Conservation (phyloP, 2,113 vertebrate genomes). For the Zosterops pallidus region DNA sequence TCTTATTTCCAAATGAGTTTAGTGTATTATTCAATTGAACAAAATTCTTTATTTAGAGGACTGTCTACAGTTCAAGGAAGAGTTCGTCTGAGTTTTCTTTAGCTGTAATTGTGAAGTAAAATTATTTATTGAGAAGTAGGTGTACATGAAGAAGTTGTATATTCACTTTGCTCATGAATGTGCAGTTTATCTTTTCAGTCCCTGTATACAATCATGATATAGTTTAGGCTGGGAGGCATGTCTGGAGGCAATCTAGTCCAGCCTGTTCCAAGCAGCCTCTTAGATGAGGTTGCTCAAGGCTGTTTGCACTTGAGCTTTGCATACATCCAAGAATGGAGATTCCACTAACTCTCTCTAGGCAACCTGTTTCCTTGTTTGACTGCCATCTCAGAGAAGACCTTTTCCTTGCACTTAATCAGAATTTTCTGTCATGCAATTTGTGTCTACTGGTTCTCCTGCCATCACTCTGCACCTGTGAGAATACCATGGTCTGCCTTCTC, state of each 20-base stretch:
- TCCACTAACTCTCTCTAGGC: neutral
- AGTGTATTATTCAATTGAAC: neutral
- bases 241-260: neutral
- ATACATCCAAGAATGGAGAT: neutral
- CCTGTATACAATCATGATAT: neutral
- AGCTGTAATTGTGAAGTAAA: neutral
- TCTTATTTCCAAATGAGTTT: neutral
- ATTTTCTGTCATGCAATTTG: neutral
- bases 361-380: neutral
- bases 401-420: neutral
- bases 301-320: neutral
- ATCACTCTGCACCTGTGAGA: neutral
- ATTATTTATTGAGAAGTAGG: neutral
- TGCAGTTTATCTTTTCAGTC: neutral
- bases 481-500: neutral
- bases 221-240: neutral
- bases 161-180: neutral
- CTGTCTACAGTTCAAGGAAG: neutral
- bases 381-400: neutral
- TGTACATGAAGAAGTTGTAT: neutral
- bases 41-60: neutral
- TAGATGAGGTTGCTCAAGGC: neutral
- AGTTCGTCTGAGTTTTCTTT: neutral
- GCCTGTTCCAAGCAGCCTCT: neutral
- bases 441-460: neutral